Conservation (phyloP, 2,888 invertebrate genomes). For the Loripinus fragilis region DNA sequence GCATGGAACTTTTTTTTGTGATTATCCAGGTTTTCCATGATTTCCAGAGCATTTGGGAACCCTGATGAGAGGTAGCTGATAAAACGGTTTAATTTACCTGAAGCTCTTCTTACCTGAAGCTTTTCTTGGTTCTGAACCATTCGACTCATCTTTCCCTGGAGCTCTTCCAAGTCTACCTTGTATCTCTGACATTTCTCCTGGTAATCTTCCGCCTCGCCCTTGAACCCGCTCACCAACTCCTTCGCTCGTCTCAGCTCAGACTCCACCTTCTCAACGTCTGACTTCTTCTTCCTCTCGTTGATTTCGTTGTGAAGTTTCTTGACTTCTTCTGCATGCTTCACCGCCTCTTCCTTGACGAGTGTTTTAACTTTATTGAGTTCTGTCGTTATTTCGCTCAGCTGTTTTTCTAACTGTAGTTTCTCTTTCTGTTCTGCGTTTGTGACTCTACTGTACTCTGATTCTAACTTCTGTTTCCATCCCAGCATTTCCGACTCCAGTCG, state of each 20-base stretch:
- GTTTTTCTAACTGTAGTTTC: constrained; percentile 57
- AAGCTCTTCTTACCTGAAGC: constrained; percentile 46
- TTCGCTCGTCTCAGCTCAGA: constrained; percentile 56
- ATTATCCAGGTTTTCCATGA: no score
- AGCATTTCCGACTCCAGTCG: constrained; percentile 61
- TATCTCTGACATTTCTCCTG: constrained; percentile 51
- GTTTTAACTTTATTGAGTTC: constrained; percentile 59
- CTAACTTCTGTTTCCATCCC: constrained; percentile 51
- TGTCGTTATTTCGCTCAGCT: constrained; percentile 54
- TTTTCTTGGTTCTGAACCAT: constrained; percentile 49
- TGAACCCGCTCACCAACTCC: constrained; percentile 50
- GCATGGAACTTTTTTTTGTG: no score
- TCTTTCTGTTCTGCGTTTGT: constrained; percentile 58
- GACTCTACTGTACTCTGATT: constrained; percentile 45
- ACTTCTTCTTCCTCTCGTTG: constrained; percentile 31
- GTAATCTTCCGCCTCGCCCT: constrained; percentile 54
- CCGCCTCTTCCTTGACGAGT: constrained; percentile 43
- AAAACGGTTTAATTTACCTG: no score
- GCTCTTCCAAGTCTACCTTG: constrained; percentile 42
- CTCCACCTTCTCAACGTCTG: constrained; percentile 55
- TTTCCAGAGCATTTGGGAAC: no score
- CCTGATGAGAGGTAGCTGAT: no score
- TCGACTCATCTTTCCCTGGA: constrained; percentile 39
- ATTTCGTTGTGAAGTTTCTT: constrained; percentile 44
- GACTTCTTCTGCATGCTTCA: constrained; percentile 52